Base-by-base conservation (phyloP, 2,797 vertebrate genomes). In the Coluber constrictor region DNA sequence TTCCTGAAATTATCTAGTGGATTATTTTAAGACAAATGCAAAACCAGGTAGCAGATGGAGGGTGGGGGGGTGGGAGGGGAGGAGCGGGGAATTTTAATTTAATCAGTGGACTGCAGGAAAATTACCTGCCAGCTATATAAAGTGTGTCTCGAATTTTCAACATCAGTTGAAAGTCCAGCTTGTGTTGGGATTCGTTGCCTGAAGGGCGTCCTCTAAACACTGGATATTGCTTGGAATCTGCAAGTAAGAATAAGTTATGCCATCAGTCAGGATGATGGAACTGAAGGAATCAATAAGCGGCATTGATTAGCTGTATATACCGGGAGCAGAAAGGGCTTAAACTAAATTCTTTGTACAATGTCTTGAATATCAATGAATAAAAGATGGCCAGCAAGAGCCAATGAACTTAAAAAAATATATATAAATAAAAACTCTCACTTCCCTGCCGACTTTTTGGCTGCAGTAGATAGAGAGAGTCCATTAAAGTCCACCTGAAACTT, bases 151-250 rank as follows among this genome's bases (percentile, higher is more conserved):
- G 99, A 98, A 99, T 99, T 98, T 98, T 99, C 97, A 99, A 96
- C 99, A 99, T 99, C 97, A 99, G 98, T 98, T 99, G 99, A 98
- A 99, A 99, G 98, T 99, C 99, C 96, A 99, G 98, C 97, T 98
- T 98, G 96, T 99, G 99, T 97, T 99, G 99, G 90, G 99, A 99
- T 97, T 99, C 99, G 94, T 99, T 99, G 97, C 98, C 99, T 98
- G 98, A 99, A 98, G 98, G 98, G 97, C 99, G 98, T 98, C 99
- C 99, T 98, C 98, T 99, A 98, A 99, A 99, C 97, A 99, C 99
- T 87, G 99, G 99, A 98, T 99, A 99, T 98, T 99, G 98, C 97
- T 98, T 98, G 94, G 99, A 98, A 98, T 98, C 99, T 99, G 98
- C 96, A 97, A 98, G 97, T 97, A 95, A 98, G 97, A 98, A 96